phyloP scores from a whole-genome alignment of 2,888 invertebrate species.

The Adela reaumurella region DNA sequence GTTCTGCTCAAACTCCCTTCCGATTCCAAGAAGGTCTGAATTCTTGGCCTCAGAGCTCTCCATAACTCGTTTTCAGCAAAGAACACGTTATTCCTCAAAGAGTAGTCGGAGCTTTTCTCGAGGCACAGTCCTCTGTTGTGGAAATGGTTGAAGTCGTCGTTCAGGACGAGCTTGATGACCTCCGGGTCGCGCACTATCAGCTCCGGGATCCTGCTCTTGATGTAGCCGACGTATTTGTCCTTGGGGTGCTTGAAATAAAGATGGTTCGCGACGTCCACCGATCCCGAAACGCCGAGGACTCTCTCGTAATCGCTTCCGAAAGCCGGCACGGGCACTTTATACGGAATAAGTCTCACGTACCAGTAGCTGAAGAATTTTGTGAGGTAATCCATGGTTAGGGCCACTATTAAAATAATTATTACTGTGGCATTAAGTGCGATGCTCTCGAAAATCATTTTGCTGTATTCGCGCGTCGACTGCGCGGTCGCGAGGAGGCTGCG shows the following conservation, averaged over 20 bases:
- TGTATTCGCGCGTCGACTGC: conserved; percentile 28
- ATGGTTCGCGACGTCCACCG: conserved; percentile 32
- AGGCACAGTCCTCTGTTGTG: conserved; percentile 45
- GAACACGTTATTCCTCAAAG: conserved; percentile 53
- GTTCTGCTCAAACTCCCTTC: neutral
- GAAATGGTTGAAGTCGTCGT: conserved; percentile 46
- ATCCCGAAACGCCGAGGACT: conserved; percentile 30
- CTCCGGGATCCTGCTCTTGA: conserved; percentile 45
- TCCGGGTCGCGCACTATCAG: conserved; percentile 43
- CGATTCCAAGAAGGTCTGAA: neutral
- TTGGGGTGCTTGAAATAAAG: conserved; percentile 28
- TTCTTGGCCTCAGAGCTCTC: conserved; percentile 27
- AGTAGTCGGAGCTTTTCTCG: conserved; percentile 52
- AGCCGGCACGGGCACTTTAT: conserved; percentile 33
- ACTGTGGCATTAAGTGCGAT: conserved; percentile 33
- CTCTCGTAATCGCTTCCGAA: conserved; percentile 42
- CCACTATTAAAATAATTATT: conserved; percentile 27
- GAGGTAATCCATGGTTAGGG: conserved; percentile 39
- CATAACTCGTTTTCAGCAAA: conserved; percentile 47
- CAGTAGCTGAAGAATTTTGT: conserved; percentile 50
- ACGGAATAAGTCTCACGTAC: conserved; percentile 42
- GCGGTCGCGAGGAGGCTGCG: conserved; percentile 11
- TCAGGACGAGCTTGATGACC: conserved; percentile 39
- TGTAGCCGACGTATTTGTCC: conserved; percentile 35
- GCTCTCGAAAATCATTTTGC: conserved; percentile 48